Evolutionary conservation across 2,888 invertebrate species (phyloP).

Genomic region (Eupithecia subumbrata): DNA sequence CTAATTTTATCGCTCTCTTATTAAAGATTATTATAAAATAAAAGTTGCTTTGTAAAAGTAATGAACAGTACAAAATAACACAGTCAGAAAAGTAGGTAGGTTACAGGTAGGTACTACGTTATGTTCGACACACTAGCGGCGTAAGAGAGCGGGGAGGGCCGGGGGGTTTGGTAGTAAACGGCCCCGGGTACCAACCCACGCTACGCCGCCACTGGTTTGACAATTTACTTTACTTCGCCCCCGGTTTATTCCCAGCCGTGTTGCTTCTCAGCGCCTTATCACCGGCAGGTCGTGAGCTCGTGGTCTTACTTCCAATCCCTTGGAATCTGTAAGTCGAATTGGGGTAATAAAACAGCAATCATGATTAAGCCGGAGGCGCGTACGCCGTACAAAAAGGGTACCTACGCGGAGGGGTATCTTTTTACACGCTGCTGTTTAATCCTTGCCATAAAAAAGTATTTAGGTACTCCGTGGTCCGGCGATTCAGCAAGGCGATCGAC

Average conservation of each 20-base stretch:
- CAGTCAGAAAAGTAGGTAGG: background rate
- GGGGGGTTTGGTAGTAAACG: too few relatives aligned
- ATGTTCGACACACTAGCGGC: background rate
- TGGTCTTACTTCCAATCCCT: conserved; percentile 62
- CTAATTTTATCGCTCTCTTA: background rate
- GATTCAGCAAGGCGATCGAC: too few relatives aligned
- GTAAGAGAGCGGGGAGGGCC: too few relatives aligned
- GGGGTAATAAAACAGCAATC: background rate
- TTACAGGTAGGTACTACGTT: background rate
- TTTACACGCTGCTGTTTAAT: background rate
- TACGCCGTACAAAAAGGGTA: conserved; percentile 34
- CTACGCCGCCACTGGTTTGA: too few relatives aligned
- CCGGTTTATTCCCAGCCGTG: conserved; percentile 46
- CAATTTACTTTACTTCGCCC: conserved; percentile 7
- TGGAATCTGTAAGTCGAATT: conserved; percentile 62
- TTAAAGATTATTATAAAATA: background rate
- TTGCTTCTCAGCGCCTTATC: conserved; percentile 68
- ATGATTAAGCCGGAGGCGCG: too few relatives aligned
- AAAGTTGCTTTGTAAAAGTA: conserved; percentile 3
- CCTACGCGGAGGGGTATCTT: background rate
- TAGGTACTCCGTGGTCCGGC: background rate
- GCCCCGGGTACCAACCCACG: too few relatives aligned
- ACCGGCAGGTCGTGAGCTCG: conserved; percentile 57
- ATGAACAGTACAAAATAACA: conserved; percentile 2
- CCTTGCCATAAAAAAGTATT: background rate